Percentiles rank a stretch among this genome's conserved stretches.
These are phyloP conservation scores for Vollenhovia emeryi DNA, from an alignment of 1,140 invertebrate genomes.

Conservation along the genomic window DNA sequence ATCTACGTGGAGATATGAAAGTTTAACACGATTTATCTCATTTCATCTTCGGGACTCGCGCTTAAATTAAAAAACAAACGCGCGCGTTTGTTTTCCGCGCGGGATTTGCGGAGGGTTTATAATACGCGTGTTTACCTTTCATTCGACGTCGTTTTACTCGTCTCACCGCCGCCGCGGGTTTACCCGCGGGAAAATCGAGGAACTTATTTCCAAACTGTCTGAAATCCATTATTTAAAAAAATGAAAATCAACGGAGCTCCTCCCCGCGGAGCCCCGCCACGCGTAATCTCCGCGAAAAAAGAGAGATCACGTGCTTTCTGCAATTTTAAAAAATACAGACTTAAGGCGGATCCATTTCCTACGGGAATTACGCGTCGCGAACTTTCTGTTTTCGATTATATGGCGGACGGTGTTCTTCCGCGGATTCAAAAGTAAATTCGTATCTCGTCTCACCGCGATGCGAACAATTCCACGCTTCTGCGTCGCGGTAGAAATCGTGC, in stretches of 20 bases:
- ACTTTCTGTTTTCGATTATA: neutral
- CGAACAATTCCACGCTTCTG: neutral
- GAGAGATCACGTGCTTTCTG: neutral
- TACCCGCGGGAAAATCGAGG: neutral
- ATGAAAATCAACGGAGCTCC: neutral
- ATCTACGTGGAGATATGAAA: constrained; percentile 18
- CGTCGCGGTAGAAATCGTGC: neutral
- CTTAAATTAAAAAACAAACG: constrained; percentile 52
- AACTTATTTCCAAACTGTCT: neutral
- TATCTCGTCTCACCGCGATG: neutral
- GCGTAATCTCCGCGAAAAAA: neutral
- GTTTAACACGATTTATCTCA: constrained; percentile 30
- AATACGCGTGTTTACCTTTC: constrained; percentile 4
- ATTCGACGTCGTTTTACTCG: neutral
- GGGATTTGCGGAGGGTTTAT: neutral
- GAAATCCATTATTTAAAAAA: constrained; percentile 11
- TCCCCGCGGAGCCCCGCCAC: neutral
- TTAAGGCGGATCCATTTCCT: neutral
- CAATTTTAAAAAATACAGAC: neutral
- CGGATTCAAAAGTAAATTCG: constrained; percentile 5
- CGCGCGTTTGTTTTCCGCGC: neutral
- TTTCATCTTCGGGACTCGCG: constrained; percentile 10
- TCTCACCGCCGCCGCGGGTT: neutral
- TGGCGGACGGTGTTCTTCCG: neutral
- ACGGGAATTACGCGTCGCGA: neutral